Evolutionary conservation across 2,888 invertebrate species (phyloP), one percentile per base, ranked within the genome.

Genomic region (Danaus chrysippus): DNA sequence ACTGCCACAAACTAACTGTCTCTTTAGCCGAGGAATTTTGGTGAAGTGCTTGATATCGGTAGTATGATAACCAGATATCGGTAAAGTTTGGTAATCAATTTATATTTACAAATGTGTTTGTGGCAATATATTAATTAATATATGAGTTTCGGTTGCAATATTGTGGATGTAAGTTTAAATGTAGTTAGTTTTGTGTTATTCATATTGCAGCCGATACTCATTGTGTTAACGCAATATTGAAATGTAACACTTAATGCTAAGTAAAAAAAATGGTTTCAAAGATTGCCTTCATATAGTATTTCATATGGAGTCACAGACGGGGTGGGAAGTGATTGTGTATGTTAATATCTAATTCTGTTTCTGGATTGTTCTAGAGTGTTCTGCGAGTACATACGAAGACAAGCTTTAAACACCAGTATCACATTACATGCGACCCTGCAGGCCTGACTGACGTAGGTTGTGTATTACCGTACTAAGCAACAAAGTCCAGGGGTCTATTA

Each of bases 401-500:
- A 72, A 72, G 72, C 67, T 72, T 74, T 70, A 70, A 52, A 34
- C 63, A 68, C 49, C 10, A 65, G 63, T 73, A 73, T 71, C 71
- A 71, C 71, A 69, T 68, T 59, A 64, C 46, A 61, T 55, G 59
- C 23, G 68, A 70, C 75, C 75, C 75, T 74, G 70, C 58, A 76
- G 75, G 73, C 64, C 71, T 61, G 58, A 56, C 53, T 8, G 42
- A 54, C 44, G 54, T 70, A 68, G 70, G 67, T 70, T 67, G 70
- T 71, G 73, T 63, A 62, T 71, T 69, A 72, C 73, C 62, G 61
- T 61, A 59, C 76, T 92, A 97, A 70, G 98, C 97, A 70, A 99
- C 98, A 91, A 98, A 98, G 87, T 99, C 99, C 69, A 99, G 90
- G 49, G 99, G 99, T 79, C 99, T 93, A 87, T 99, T 99, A 88